These are phyloP conservation scores for Cyanistes caeruleus DNA, from an alignment of 2,113 vertebrate species.

Conservation along the genomic window DNA sequence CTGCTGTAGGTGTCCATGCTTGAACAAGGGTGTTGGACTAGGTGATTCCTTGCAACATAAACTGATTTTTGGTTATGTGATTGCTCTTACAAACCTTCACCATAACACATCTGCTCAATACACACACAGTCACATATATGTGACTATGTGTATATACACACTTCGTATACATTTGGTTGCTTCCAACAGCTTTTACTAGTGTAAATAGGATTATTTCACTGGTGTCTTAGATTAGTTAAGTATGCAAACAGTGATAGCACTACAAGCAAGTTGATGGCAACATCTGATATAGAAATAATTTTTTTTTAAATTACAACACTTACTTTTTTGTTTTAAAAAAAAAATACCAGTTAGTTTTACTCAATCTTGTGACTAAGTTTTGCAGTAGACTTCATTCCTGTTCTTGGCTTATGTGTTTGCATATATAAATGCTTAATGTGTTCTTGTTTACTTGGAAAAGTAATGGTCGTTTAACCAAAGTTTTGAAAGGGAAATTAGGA, in stretches of 20 bases:
- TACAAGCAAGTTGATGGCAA: background rate
- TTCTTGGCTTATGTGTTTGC: background rate
- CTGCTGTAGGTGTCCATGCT: fast-evolving
- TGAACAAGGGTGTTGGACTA: background rate
- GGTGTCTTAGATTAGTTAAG: background rate
- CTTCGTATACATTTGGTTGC: background rate
- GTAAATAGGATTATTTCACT: background rate
- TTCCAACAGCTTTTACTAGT: background rate
- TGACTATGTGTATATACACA: no score
- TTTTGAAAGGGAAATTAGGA: background rate
- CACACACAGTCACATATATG: background rate
- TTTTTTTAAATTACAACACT: background rate
- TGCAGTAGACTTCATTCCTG: background rate
- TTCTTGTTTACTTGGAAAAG: background rate
- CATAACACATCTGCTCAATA: background rate
- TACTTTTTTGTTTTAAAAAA: background rate
- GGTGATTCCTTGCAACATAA: background rate
- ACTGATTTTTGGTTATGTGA: background rate
- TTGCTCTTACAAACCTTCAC: background rate
- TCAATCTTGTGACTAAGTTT: background rate
- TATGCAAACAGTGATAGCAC: background rate
- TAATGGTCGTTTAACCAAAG: background rate
- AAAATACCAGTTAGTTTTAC: background rate
- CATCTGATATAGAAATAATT: background rate
- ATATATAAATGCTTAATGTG: background rate